These are phyloP conservation scores for Ephydatia muelleri DNA, from an alignment of 37 sponge, comb jelly and placozoan genomes.

Conservation along the genomic window DNA sequence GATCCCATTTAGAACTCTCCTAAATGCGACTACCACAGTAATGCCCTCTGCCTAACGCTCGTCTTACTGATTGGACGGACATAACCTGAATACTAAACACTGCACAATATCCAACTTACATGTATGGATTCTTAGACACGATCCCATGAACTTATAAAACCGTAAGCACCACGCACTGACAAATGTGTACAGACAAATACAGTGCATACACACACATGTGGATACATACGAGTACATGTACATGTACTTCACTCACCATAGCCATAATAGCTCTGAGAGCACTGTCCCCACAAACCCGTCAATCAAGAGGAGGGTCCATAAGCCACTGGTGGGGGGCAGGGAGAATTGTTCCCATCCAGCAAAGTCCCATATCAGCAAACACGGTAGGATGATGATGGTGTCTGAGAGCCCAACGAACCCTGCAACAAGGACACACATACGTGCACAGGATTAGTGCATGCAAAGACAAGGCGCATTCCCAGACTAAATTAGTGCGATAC, in stretches of 20 bases:
- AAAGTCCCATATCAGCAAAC: conserved; percentile 75
- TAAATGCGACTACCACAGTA: too few species aligned
- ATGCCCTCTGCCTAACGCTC: too few species aligned
- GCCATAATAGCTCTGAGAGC: conserved; percentile 88
- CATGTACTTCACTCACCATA: conserved; percentile 61
- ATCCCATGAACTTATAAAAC: too few species aligned
- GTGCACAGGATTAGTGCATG: neutral
- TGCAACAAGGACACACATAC: conserved; percentile 3
- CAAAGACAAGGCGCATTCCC: neutral
- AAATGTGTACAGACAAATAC: neutral
- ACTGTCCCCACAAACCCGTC: conserved; percentile 91
- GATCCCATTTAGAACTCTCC: too few species aligned
- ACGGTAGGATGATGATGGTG: conserved; percentile 62
- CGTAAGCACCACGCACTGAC: neutral
- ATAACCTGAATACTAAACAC: too few species aligned
- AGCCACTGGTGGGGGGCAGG: conserved; percentile 55
- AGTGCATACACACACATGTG: neutral
- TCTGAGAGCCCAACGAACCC: conserved; percentile 87
- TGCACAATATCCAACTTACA: too few species aligned
- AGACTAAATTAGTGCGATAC: neutral
- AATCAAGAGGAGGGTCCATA: conserved; percentile 81
- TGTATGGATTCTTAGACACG: too few species aligned
- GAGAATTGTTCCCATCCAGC: conserved; percentile 69
- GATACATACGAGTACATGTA: neutral
- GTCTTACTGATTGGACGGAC: too few species aligned